A percentile compares a stretch with the other conserved stretches of the same genome.
Conservation (phyloP, 2,113 vertebrate species). For the Grammomys surdaster region DNA sequence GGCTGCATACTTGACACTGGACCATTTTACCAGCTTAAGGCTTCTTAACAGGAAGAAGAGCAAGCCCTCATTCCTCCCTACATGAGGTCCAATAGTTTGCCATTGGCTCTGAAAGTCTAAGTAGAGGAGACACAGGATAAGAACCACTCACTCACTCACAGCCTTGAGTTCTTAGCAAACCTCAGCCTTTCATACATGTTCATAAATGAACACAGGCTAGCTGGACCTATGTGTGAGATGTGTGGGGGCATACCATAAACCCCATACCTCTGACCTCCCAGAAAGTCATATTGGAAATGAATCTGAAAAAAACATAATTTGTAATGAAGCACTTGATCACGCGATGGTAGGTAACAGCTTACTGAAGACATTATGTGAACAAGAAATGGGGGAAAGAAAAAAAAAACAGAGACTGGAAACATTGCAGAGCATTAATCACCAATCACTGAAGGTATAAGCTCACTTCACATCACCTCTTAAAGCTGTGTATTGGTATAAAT, state of each 20-base stretch:
- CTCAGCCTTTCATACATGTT: background rate
- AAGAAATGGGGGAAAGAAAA: background rate
- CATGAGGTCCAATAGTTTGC: background rate
- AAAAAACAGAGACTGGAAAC: background rate
- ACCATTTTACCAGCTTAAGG: background rate
- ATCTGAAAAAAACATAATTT: background rate
- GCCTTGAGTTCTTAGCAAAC: background rate
- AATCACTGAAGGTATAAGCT: background rate
- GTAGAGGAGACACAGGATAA: too few relatives aligned
- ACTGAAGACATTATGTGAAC: too few relatives aligned
- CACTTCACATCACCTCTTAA: background rate
- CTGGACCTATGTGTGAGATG: accelerated
- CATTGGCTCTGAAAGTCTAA: too few relatives aligned
- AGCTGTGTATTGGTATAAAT: background rate
- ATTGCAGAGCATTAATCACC: background rate
- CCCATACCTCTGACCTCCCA: accelerated
- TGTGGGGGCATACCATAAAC: too few relatives aligned
- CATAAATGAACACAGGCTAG: background rate
- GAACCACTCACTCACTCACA: too few relatives aligned
- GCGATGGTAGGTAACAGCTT: accelerated
- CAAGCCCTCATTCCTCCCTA: background rate
- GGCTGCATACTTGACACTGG: background rate
- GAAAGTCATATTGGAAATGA: background rate
- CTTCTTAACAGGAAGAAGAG: background rate
- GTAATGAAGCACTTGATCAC: accelerated